Conservation (phyloP, 2,888 invertebrate species). For the Priocnemis perturbator region DNA sequence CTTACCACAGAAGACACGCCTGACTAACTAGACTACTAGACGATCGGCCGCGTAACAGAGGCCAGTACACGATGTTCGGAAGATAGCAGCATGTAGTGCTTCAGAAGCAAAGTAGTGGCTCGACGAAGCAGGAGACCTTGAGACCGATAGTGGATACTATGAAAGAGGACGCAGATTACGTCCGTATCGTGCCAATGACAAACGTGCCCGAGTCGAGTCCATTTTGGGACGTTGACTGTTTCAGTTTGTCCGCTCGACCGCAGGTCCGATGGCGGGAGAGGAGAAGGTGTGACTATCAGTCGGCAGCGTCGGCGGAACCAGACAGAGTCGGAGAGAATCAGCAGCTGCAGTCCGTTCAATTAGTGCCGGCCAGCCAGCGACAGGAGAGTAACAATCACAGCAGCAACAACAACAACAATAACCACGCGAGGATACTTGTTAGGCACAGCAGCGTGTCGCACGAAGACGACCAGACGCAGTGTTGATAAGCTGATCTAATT, state of each 20-base stretch:
- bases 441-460: constrained; percentile 50
- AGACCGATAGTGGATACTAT: too few species aligned
- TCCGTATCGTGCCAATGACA: constrained; percentile 72
- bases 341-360: constrained; percentile 30
- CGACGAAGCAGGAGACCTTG: too few species aligned
- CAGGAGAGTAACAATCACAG: constrained; percentile 42
- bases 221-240: constrained; percentile 74
- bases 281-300: constrained; percentile 88
- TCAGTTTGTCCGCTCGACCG: constrained; percentile 88
- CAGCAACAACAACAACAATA: constrained; percentile 38
- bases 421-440: constrained; percentile 50
- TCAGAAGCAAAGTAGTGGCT: too few species aligned
- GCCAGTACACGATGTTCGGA: too few species aligned
- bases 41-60: too few species aligned
- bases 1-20: too few species aligned
- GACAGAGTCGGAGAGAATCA: constrained; percentile 35
- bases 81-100: too few species aligned
- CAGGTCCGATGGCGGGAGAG: constrained; percentile 82
- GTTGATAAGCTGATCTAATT: constrained; percentile 53
- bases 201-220: constrained; percentile 68
- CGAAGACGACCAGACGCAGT: constrained; percentile 63
- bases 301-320: constrained; percentile 56
- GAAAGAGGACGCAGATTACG: constrained; percentile 15
- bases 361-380: constrained; percentile 34
- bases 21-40: too few species aligned